Base-by-base conservation (phyloP, 2,113 vertebrate species). In the Prunella himalayana region DNA sequence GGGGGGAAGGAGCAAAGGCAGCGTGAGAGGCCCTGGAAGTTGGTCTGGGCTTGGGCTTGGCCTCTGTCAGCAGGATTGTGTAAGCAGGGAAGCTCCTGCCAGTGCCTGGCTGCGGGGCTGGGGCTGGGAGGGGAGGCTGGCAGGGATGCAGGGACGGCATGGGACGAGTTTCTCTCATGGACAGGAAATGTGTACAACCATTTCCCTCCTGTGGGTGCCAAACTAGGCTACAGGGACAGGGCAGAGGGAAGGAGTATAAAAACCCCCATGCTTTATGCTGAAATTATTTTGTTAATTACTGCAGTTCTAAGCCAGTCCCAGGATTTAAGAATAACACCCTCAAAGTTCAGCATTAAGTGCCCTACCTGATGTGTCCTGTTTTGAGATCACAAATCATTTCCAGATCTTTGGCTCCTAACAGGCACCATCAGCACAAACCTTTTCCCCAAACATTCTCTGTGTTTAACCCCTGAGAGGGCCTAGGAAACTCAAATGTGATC, bases 351-450 rank as follows among this genome's bases (percentile, higher is more conserved):
- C 47, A 28, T 18, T 45, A 56, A 80, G 15, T 72, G 28, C 9
- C 37, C 22, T 66, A 66, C 79, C 71, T 88, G 77, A 66, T 81
- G 30, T 78, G 83, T 76, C 56, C 41, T 53, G 21, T 69, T 94
- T 75, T 30, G 53, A 92, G 72, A 91, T 11, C 28, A 73, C 51
- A 86, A 54, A 77, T 93, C 1, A 25, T 81, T 88, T 94, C 79
- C 68, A 88, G 82, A 66, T 70, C 54, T 85, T 90, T 82, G 86
- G 68, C 68, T 92, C 12, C 68, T 70, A 83, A 59, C 18, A 92
- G 30, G 13, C 79, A 69, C 13, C 25, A 75, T 59, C 56, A 66
- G 53, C 71, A 90, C 57, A 80, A 93, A 53, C 6, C 24, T 87
- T 91, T 81, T 44, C 35, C 41, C 50, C 11, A n/a, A 56, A 60